Conservation (phyloP, 2,113 vertebrate genomes). For the Microcebus jonahi region DNA sequence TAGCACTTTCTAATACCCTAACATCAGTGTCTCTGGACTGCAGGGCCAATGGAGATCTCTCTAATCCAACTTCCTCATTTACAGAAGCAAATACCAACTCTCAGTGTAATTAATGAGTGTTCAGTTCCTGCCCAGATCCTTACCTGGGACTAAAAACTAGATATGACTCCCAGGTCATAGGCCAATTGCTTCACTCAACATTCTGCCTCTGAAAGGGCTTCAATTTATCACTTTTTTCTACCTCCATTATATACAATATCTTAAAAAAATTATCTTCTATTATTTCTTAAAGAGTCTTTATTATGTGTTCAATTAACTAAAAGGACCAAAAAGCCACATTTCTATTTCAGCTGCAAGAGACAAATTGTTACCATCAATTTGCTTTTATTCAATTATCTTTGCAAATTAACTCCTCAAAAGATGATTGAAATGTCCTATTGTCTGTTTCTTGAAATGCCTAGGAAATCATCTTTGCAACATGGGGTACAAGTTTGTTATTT, state of each 20-base stretch:
- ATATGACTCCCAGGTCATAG: not conserved
- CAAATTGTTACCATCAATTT: not conserved
- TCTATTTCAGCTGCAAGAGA: conserved; percentile 13
- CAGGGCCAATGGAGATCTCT: not conserved
- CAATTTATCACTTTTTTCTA: not conserved
- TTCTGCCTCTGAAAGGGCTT: conserved; percentile 14
- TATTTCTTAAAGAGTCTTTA: conserved; percentile 20
- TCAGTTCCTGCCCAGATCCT: not conserved
- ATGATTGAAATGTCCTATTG: not conserved
- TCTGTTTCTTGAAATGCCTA: conserved; percentile 33
- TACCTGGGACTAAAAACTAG: not conserved
- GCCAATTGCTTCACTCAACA: not conserved
- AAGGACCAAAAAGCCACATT: not conserved
- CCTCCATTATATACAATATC: not conserved
- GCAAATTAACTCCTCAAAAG: not conserved
- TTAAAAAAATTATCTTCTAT: not conserved
- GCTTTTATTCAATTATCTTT: conserved; percentile 13
- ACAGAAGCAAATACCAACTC: not conserved
- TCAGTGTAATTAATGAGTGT: not conserved
- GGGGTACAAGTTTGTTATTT: not conserved
- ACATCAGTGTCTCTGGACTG: not conserved
- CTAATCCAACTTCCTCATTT: not conserved
- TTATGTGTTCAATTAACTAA: not conserved
- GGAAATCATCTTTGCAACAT: not conserved
- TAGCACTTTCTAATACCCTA: conserved; percentile 27